Evolutionary conservation across 1,140 invertebrate genomes (phyloP).

Genomic region (Colletes latitarsis): DNA sequence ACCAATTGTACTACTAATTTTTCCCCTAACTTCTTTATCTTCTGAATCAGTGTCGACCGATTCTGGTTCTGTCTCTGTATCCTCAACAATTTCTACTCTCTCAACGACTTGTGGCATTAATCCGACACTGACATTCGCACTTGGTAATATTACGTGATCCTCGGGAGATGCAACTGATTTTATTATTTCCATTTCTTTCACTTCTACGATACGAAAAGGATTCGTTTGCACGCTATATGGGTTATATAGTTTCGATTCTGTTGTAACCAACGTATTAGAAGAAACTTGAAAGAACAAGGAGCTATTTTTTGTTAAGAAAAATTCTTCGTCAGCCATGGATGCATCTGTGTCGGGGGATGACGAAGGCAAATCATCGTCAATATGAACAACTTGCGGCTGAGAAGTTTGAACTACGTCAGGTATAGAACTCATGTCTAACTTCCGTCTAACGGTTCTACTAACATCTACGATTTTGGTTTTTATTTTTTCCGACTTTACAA

Average conservation of each 20-base stretch:
- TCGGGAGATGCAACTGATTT: constrained; percentile 79
- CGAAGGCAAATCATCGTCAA: constrained; percentile 58
- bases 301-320: constrained; percentile 85
- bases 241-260: constrained; percentile 62
- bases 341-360: constrained; percentile 51
- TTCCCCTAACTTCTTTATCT: constrained; percentile 68
- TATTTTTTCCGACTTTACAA: constrained; percentile 63
- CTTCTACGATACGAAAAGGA: constrained; percentile 81
- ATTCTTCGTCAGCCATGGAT: constrained; percentile 75
- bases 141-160: constrained; percentile 77
- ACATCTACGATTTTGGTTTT: constrained; percentile 69
- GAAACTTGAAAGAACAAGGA: constrained; percentile 87
- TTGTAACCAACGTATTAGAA: constrained; percentile 77
- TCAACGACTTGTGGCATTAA: constrained; percentile 80
- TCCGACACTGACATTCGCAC: constrained; percentile 73
- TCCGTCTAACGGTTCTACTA: constrained; percentile 71
- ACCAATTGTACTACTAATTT: constrained; percentile 23
- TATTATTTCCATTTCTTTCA: constrained; percentile 83
- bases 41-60: constrained; percentile 82
- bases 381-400: constrained; percentile 61
- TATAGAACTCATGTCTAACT: constrained; percentile 72
- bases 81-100: constrained; percentile 82
- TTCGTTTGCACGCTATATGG: constrained; percentile 61
- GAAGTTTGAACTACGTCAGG: constrained; percentile 76
- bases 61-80: constrained; percentile 82